phyloP scores from a whole-genome alignment of 1,140 invertebrate species.

The Drosophila sucinea region DNA sequence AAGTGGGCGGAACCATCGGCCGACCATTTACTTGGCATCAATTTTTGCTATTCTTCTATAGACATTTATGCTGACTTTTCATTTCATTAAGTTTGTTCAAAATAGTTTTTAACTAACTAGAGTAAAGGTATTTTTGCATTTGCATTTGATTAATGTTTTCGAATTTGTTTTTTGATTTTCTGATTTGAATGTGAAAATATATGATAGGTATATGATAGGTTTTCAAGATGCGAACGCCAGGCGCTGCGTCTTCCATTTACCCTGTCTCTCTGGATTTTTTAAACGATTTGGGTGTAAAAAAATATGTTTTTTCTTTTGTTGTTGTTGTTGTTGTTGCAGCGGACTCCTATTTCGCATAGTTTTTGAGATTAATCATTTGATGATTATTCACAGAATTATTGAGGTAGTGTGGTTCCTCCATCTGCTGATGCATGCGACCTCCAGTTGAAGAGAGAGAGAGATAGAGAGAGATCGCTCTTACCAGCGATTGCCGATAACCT shows the following conservation, averaged over 20 bases:
- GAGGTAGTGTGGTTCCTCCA: slow-evolving; percentile 81
- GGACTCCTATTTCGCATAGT: slow-evolving; percentile 41
- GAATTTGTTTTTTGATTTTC: neutral
- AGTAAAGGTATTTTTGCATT: slow-evolving; percentile 12
- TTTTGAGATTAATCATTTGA: slow-evolving; percentile 69
- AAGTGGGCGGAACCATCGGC: neutral
- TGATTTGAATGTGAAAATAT: slow-evolving; percentile 11
- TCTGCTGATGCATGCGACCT: slow-evolving; percentile 30
- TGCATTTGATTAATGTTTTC: slow-evolving; percentile 4
- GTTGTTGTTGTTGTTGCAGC: slow-evolving; percentile 22
- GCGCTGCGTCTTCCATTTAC: neutral
- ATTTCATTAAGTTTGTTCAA: slow-evolving; percentile 48
- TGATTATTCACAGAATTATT: slow-evolving; percentile 81
- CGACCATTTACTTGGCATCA: neutral
- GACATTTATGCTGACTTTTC: slow-evolving; percentile 60
- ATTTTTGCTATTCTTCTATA: slow-evolving; percentile 29
- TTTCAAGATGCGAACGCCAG: neutral
- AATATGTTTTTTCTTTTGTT: neutral
- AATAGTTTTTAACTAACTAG: slow-evolving; percentile 29
- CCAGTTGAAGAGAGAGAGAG: too few relatives aligned
- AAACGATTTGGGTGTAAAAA: slow-evolving; percentile 1
- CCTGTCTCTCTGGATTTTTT: neutral
- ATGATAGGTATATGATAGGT: neutral
- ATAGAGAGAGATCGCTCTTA: slow-evolving; percentile 25
- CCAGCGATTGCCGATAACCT: slow-evolving; percentile 73